Percentiles rank a stretch among this genome's conserved stretches.
Conservation (phyloP, 2,797 vertebrate species). For the Limosa lapponica region DNA sequence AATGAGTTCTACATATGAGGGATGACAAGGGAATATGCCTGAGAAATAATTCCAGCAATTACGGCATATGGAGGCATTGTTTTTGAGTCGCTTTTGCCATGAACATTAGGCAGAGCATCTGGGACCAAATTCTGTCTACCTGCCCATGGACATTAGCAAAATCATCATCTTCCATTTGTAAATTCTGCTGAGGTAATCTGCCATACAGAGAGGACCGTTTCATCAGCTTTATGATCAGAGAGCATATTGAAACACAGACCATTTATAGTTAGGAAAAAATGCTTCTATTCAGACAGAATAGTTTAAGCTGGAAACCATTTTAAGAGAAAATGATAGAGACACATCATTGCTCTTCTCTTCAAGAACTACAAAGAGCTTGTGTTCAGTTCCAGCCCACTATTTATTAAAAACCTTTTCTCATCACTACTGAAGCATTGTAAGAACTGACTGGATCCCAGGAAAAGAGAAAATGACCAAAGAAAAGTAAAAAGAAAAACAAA, state of each 20-base stretch:
- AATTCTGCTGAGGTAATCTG: slow-evolving; percentile 48
- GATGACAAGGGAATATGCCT: slow-evolving; percentile 72
- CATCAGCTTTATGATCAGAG: slow-evolving; percentile 31
- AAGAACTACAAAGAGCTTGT: not conserved
- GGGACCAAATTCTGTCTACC: slow-evolving; percentile 64
- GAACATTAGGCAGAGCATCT: slow-evolving; percentile 66
- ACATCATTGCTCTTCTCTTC: not conserved
- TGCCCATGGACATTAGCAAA: slow-evolving; percentile 55
- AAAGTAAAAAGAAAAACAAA: not conserved
- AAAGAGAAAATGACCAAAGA: not conserved
- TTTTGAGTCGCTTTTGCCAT: slow-evolving; percentile 63
- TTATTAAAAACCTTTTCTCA: not conserved
- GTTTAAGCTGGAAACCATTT: slow-evolving; percentile 4
- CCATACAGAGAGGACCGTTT: slow-evolving; percentile 15
- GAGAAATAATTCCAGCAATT: slow-evolving; percentile 72
- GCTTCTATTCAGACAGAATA: not conserved
- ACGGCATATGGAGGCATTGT: slow-evolving; percentile 67
- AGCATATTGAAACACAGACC: slow-evolving; percentile 12
- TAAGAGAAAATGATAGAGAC: not conserved
- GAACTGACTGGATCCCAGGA: not conserved
- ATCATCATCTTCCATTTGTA: slow-evolving; percentile 47
- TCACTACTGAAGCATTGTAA: not conserved
- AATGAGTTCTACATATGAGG: slow-evolving; percentile 76
- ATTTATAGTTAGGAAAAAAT: slow-evolving; percentile 14
- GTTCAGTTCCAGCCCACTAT: not conserved